phyloP scores from a whole-genome alignment of 1,140 invertebrate genomes.

The Drosophila athabasca region DNA sequence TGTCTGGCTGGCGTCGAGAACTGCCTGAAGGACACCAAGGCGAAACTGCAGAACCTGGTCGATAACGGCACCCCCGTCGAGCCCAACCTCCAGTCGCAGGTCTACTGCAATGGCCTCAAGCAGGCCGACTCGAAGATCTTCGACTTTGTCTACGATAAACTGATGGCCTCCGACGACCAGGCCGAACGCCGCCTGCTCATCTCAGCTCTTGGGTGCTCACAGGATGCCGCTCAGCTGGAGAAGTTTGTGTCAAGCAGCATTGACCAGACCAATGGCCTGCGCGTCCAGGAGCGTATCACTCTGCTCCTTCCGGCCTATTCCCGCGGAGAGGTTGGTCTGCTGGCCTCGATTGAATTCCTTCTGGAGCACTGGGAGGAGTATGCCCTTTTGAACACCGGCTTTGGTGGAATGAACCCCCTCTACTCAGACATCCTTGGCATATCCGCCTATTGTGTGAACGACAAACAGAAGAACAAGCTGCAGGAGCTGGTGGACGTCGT shows the following conservation, averaged over 20 bases:
- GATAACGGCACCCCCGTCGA: slow-evolving; percentile 72
- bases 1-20: slow-evolving; percentile 84
- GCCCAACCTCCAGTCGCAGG: slow-evolving; percentile 77
- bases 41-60: slow-evolving; percentile 79
- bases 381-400: slow-evolving; percentile 55
- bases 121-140: slow-evolving; percentile 86
- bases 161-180: slow-evolving; percentile 85
- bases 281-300: slow-evolving; percentile 65
- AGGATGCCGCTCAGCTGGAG: slow-evolving; percentile 64
- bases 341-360: slow-evolving; percentile 64
- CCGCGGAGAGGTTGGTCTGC: slow-evolving; percentile 61
- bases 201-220: slow-evolving; percentile 85
- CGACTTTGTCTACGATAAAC: slow-evolving; percentile 87
- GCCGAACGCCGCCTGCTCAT: slow-evolving; percentile 85
- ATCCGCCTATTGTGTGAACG: slow-evolving; percentile 60
- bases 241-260: slow-evolving; percentile 73
- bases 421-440: slow-evolving; percentile 61
- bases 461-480: slow-evolving; percentile 51
- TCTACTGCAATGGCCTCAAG: slow-evolving; percentile 88
- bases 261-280: slow-evolving; percentile 45
- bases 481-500: slow-evolving; percentile 55
- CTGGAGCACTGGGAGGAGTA: slow-evolving; percentile 60
- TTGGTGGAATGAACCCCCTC: slow-evolving; percentile 67
- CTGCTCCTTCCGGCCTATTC: slow-evolving; percentile 68
- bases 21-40: slow-evolving; percentile 84